These are phyloP conservation scores for Nothocercus nigrocapillus DNA, from an alignment of 2,113 vertebrate species.

Conservation along the genomic window DNA sequence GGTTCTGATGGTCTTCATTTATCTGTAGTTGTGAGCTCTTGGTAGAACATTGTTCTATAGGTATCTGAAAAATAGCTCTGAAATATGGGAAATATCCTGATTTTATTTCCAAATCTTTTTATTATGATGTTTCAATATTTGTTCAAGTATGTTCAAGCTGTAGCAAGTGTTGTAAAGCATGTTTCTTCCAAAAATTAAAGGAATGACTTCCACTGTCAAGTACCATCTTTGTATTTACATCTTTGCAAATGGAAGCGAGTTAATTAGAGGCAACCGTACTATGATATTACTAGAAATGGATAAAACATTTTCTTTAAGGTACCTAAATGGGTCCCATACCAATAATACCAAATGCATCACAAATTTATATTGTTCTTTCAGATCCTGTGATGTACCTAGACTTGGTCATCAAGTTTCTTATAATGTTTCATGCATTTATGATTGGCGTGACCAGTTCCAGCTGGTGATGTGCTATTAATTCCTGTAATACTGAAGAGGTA, in stretches of 20 bases:
- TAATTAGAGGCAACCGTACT: not conserved
- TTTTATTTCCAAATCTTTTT: not conserved
- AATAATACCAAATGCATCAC: not conserved
- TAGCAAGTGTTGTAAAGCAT: not conserved
- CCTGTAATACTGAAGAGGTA: not conserved
- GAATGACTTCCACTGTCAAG: not conserved
- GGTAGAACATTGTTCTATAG: not conserved
- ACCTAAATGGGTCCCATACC: not conserved
- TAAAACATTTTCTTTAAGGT: not conserved
- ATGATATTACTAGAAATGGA: not conserved
- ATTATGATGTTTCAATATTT: not conserved
- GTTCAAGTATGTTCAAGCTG: not conserved
- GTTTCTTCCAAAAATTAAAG: not conserved
- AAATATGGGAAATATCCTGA: not conserved
- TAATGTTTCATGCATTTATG: not conserved
- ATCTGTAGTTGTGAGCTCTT: conserved; percentile 14
- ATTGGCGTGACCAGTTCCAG: not conserved
- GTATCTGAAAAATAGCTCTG: not conserved
- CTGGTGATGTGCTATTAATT: not conserved
- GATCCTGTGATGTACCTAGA: not conserved
- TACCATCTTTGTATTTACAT: not conserved
- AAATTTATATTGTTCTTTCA: not conserved
- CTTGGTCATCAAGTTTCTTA: not conserved
- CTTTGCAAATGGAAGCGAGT: not conserved
- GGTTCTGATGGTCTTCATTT: not conserved